Percentiles rank a stretch among this genome's conserved stretches.
These are phyloP conservation scores for Nicator chloris DNA, from an alignment of 2,113 vertebrate species.

Conservation along the genomic window DNA sequence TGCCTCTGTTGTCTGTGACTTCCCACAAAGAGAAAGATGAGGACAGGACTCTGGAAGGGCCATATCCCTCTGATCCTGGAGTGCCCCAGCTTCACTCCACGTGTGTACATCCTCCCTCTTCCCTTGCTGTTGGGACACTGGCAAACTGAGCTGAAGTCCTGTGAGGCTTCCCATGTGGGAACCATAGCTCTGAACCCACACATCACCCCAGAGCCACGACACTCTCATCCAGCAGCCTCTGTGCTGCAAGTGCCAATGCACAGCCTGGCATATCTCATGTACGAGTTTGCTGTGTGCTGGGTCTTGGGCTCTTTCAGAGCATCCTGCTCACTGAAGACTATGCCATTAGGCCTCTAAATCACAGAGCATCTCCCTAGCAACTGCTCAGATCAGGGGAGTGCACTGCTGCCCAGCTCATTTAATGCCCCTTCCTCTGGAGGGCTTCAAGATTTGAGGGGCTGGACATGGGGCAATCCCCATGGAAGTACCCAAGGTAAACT, in stretches of 20 bases:
- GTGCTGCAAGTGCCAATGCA: background rate
- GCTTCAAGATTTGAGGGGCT: constrained; percentile 17
- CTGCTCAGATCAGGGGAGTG: background rate
- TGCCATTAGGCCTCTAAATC: background rate
- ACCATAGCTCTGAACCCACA: background rate
- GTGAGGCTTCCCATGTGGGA: background rate
- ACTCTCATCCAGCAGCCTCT: background rate
- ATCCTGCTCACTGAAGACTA: background rate
- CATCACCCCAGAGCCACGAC: fast-evolving
- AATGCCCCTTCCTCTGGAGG: constrained; percentile 13
- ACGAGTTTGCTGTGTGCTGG: fast-evolving
- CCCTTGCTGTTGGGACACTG: background rate
- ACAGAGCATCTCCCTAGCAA: background rate
- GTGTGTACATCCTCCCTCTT: background rate
- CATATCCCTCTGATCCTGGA: background rate
- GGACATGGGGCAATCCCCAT: background rate
- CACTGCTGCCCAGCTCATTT: background rate
- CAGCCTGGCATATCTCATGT: background rate
- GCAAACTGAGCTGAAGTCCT: background rate
- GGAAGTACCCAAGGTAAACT: background rate
- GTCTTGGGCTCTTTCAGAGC: background rate
- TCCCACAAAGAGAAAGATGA: background rate
- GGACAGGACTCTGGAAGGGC: background rate
- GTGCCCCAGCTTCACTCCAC: background rate
- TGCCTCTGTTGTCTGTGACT: background rate